Base-by-base conservation (phyloP, 2,113 vertebrate species). In the Xiphophorus maculatus region DNA sequence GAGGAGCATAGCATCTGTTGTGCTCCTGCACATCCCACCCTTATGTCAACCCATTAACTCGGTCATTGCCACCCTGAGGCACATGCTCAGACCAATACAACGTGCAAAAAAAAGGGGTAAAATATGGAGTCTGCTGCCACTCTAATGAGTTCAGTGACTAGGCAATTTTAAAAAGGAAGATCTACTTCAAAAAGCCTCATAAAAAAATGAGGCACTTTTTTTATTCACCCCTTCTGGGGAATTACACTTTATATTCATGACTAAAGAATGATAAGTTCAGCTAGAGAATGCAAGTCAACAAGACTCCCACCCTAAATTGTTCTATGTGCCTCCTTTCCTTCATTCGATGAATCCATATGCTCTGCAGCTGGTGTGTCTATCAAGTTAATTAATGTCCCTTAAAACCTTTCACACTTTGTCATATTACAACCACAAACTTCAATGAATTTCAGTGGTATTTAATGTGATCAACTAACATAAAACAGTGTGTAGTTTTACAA, bases 31-130 rank as follows among this genome's bases (percentile, higher is more conserved):
- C 44, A 33, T 70, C 72, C 17, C 84, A 80, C 80, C 79, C 81
- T 74, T 28, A 37, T 54, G 69, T 63, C 66, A 80, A 89, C 81
- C 74, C 84, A 73, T 82, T 87, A 85, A 87, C 82, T 84, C 74
- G 86, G 81, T 87, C 80, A 85, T 79, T 84, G 74, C 88, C 79
- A 88, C 82, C 84, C 87, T 62, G 83, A 87, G 87, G 92, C 90
- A 54, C 88, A 91, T 83, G 88, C 87, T 87, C 80, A 85, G 84
- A 81, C 75, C 61, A 87, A 84, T 89, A 91, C 87, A 90, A 85
- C 84, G 63, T 77, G 68, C 77, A 87, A 79, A 71, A 88, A 79
- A 82, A 75, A 61, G 80, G 77, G 80, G 75, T 82, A 81, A 86
- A 66, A 90, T 83, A 90, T 77, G 73, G 77, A 87, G 73, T 76